Evolutionary conservation across 2,797 vertebrate genomes (phyloP).

Genomic region (Dendrocincla fuliginosa): DNA sequence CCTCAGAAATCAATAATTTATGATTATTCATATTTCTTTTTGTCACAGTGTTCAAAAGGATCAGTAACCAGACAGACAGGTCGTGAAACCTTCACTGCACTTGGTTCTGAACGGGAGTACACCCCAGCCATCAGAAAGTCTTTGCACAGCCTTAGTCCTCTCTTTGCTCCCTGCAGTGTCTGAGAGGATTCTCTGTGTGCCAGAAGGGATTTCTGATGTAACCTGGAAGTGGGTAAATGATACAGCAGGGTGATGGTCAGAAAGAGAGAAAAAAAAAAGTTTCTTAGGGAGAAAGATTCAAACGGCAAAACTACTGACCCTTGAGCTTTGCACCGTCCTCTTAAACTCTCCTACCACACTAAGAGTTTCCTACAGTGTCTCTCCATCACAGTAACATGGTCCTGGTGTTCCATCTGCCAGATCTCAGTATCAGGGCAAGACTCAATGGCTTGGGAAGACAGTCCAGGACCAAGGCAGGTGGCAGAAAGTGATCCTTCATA

Average conservation of each 20-base stretch:
- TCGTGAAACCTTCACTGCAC: not conserved
- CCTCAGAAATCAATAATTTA: not conserved
- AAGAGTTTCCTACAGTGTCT: not conserved
- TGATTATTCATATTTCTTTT: not conserved
- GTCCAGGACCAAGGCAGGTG: not conserved
- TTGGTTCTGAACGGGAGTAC: not conserved
- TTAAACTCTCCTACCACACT: not conserved
- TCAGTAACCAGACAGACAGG: not conserved
- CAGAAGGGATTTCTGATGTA: not conserved
- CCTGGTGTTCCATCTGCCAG: not conserved
- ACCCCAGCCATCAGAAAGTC: not conserved
- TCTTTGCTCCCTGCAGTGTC: not conserved
- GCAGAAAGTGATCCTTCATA: not conserved
- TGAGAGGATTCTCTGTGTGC: not conserved
- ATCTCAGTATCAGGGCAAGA: not conserved
- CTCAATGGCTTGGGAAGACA: not conserved
- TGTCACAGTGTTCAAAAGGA: not conserved
- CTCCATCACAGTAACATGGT: accelerated
- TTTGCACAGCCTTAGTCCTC: not conserved
- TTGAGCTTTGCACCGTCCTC: not conserved
- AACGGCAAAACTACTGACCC: not conserved
- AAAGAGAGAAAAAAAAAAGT: not conserved
- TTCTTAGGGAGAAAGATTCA: not conserved
- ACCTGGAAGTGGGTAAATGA: not conserved
- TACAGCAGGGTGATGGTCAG: not conserved